These are phyloP conservation scores for Synergus umbraculus DNA, from an alignment of 2,888 invertebrate genomes.

Conservation along the genomic window DNA sequence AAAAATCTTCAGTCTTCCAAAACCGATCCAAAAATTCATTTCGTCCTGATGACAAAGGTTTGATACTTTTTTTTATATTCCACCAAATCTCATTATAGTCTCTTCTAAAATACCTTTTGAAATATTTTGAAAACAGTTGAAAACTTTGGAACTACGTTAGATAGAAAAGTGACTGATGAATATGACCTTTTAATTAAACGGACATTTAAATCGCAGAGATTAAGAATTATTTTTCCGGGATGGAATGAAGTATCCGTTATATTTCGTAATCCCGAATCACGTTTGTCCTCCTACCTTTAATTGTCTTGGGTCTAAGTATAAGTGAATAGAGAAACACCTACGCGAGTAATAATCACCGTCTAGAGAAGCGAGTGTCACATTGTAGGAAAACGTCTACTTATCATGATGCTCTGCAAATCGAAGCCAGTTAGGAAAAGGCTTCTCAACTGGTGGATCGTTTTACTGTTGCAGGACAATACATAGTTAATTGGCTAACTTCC, in stretches of 20 bases:
- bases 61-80: background rate
- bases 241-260: constrained; percentile 11
- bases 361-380: constrained; percentile 34
- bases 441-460: constrained; percentile 14
- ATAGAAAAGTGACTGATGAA: background rate
- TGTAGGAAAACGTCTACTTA: constrained; percentile 50
- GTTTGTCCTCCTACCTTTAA: constrained; percentile 42
- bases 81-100: too few relatives aligned
- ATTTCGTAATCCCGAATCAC: constrained; percentile 34
- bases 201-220: background rate
- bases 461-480: constrained; percentile 88
- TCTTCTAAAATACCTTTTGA: too few relatives aligned
- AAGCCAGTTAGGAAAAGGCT: constrained; percentile 18
- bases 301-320: constrained; percentile 24
- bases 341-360: constrained; percentile 27
- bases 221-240: constrained; percentile 6
- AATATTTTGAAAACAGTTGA: too few relatives aligned
- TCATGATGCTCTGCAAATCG: constrained; percentile 34
- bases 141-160: background rate
- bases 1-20: background rate
- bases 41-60: background rate
- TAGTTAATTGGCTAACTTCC: constrained; percentile 92
- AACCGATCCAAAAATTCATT: too few relatives aligned
- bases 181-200: background rate
- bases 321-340: constrained; percentile 36